phyloP scores from a whole-genome alignment of 2,888 invertebrate species.

The Meiosimyza platycephala region DNA sequence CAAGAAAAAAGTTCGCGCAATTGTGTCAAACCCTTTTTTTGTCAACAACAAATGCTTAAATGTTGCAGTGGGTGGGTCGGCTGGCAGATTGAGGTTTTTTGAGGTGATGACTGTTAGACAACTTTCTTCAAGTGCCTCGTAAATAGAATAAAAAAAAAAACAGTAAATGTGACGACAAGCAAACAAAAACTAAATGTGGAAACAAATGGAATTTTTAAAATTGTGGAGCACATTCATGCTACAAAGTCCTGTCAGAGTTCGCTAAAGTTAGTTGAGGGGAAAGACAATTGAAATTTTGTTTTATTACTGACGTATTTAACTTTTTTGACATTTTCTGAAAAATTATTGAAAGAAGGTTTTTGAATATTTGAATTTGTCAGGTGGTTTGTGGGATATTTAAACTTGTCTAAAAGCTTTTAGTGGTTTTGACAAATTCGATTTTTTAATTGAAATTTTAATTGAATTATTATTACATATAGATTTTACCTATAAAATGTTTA shows the following conservation, averaged over 20 bases:
- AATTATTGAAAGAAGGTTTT: neutral
- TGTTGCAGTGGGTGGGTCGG: neutral
- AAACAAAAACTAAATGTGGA: neutral
- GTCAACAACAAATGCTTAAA: conserved; percentile 49
- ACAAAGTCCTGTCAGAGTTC: neutral
- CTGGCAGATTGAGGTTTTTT: neutral
- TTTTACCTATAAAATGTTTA: no score
- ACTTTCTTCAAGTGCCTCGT: conserved; percentile 26
- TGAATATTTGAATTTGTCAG: neutral
- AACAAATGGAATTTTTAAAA: conserved; percentile 8
- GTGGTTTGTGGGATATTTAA: no score
- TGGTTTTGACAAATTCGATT: no score
- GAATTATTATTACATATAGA: no score
- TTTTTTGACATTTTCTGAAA: neutral
- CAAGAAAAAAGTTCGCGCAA: conserved; percentile 61
- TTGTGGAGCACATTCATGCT: neutral
- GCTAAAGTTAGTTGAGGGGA: neutral
- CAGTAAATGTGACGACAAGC: conserved; percentile 3
- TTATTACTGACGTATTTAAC: conserved; percentile 2
- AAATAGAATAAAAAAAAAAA: neutral
- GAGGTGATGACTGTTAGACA: conserved; percentile 4
- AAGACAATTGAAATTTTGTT: neutral
- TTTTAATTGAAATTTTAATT: no score
- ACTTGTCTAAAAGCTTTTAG: no score
- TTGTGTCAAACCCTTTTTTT: conserved; percentile 62